Evolutionary conservation across 2,797 vertebrate genomes (phyloP), one percentile per base, ranked within the genome.

Genomic region (Sebastes steindachneri): DNA sequence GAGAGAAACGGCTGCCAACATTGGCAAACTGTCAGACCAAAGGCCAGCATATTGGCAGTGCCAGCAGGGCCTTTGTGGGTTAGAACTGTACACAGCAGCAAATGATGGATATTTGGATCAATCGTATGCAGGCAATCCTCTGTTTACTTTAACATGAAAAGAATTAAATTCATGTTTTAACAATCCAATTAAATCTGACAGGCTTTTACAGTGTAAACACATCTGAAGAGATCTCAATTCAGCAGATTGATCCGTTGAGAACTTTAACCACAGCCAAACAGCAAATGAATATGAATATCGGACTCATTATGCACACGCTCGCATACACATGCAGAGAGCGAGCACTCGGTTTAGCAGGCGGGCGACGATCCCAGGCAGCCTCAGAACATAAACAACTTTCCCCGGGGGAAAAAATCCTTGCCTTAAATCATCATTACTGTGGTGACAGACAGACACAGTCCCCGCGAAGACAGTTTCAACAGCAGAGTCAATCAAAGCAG

Each of bases 391-490:
- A 89, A 89, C 80, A 87, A 70, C 82, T 84, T 88, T 80, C 83
- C 76, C 76, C 1, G 1, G 77, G 75, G 80, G 19, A 71, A 35
- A 59, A 79, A 73, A 58, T 65, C 23, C 69, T n/a, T 26, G 55
- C 84, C 78, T 86, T 89, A 90, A 89, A 88, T 92, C 83, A 91
- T 89, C 84, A 92, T 91, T 84, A 85, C 81, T 29, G 55, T 14
- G 68, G 65, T 78, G 90, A 90, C 87, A 83, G 79, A 68, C 64
- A 58, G 11, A 51, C 19, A 51, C 73, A 88, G 81, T 88, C 62
- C 65, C 84, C 1, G 74, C n/a, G 11, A 84, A 80, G 84, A 82
- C 23, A 8, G 23, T 64, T 80, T 80, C 67, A 85, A 76, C 79
- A 70, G 82, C 14, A 9, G 71, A 91, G 91, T 91, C 89, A 87